phyloP scores from a whole-genome alignment of 2,888 invertebrate species.

The Helicoverpa assulta region DNA sequence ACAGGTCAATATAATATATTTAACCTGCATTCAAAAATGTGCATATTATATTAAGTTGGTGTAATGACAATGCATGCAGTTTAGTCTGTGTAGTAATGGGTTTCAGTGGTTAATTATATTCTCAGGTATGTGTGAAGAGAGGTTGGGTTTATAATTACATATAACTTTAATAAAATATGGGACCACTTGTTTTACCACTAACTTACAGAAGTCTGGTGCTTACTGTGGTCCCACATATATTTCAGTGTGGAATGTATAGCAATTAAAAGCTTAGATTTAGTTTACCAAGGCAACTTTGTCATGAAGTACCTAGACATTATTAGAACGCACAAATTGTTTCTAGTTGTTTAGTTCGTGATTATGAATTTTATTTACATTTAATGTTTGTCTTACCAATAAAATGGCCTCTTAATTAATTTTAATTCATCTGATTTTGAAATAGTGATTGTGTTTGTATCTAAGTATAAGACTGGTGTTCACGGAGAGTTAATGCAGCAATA shows the following conservation, averaged over 20 bases:
- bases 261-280: slow-evolving; percentile 45
- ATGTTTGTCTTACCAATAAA: slow-evolving; percentile 47
- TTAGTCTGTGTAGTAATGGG: slow-evolving; percentile 9
- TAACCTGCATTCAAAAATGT: slow-evolving; percentile 28
- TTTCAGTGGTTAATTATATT: slow-evolving; percentile 33
- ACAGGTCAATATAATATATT: slow-evolving; percentile 6
- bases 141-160: slow-evolving; percentile 27
- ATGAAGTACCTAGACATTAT: slow-evolving; percentile 36
- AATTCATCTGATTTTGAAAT: slow-evolving; percentile 27
- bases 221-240: slow-evolving; percentile 18
- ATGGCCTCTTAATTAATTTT: slow-evolving; percentile 42
- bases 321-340: slow-evolving; percentile 56
- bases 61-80: slow-evolving; percentile 31
- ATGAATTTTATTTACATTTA: slow-evolving; percentile 35
- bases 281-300: slow-evolving; percentile 52
- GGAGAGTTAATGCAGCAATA: slow-evolving; percentile 20
- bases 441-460: slow-evolving; percentile 29
- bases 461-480: slow-evolving; percentile 18
- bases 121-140: slow-evolving; percentile 19
- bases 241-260: slow-evolving; percentile 24
- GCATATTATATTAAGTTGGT: slow-evolving; percentile 42
- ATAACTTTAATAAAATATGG: slow-evolving; percentile 24
- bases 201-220: slow-evolving; percentile 13
- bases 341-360: slow-evolving; percentile 47
- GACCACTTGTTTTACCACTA: slow-evolving; percentile 19